Percentiles rank a stretch among this genome's conserved stretches.
These are phyloP conservation scores for Tetragonula carbonaria DNA, from an alignment of 2,888 invertebrate species.

Conservation along the genomic window DNA sequence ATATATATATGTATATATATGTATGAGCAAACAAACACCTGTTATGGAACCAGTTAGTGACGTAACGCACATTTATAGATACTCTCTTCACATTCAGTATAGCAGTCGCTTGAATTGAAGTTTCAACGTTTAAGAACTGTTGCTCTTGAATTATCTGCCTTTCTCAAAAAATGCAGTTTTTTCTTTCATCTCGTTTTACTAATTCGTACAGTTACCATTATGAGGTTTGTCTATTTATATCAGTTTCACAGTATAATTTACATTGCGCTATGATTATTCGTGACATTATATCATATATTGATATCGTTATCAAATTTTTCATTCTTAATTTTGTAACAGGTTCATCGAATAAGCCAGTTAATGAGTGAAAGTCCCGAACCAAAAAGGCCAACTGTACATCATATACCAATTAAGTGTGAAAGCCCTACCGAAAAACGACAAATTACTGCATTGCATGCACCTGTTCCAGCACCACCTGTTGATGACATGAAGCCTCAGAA, in stretches of 20 bases:
- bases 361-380: conserved; percentile 82
- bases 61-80: conserved; percentile 80
- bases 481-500: conserved; percentile 97
- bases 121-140: conserved; percentile 51
- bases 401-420: conserved; percentile 80
- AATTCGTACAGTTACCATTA: conserved; percentile 67
- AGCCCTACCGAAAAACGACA: conserved; percentile 81
- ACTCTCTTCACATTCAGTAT: conserved; percentile 76
- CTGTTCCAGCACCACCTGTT: conserved; percentile 88
- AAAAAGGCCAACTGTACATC: conserved; percentile 81
- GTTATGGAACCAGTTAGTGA: conserved; percentile 81
- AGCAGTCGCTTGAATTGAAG: conserved; percentile 73
- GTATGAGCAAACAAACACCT: conserved; percentile 36
- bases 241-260: background rate
- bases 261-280: background rate
- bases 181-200: conserved; percentile 65
- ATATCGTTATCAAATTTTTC: background rate
- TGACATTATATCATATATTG: background rate
- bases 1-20: background rate
- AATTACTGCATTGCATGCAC: conserved; percentile 84
- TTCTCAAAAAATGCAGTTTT: conserved; percentile 72
- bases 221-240: conserved; percentile 67
- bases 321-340: conserved; percentile 66
- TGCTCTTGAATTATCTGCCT: conserved; percentile 12
- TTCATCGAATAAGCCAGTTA: conserved; percentile 84